Evolutionary conservation across 1,140 invertebrate genomes (phyloP).

Genomic region (Zaprionus capensis): DNA sequence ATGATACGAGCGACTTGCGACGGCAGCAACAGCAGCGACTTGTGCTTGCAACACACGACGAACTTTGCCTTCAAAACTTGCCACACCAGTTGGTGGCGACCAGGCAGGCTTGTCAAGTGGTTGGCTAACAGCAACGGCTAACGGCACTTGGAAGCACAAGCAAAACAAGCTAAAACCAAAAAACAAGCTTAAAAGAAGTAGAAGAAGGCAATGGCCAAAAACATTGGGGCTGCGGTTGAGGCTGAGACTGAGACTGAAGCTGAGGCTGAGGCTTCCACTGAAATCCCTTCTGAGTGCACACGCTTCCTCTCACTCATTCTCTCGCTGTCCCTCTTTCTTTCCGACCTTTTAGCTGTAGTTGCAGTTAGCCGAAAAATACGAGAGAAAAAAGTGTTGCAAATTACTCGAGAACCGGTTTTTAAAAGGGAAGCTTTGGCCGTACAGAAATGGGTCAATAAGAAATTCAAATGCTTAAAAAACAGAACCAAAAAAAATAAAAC

Average conservation of each 20-base stretch:
- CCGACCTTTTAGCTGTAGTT: conserved; percentile 21
- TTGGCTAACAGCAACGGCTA: conserved; percentile 33
- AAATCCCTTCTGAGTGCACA: conserved; percentile 5
- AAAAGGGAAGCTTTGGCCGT: conserved; percentile 33
- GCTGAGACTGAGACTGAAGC: conserved; percentile 2
- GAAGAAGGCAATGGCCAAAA: conserved; percentile 16
- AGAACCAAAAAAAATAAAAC: conserved; percentile 18
- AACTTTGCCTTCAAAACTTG: conserved; percentile 38
- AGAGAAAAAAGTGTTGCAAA: conserved; percentile 58
- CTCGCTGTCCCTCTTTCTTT: conserved; percentile 2
- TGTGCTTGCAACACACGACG: conserved; percentile 5
- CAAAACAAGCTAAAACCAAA: conserved; percentile 1
- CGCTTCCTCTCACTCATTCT: conserved; percentile 6
- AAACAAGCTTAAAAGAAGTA: background rate
- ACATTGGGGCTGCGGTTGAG: conserved; percentile 14
- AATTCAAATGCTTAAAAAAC: conserved; percentile 62
- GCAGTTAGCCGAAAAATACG: conserved; percentile 50
- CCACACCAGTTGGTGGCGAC: conserved; percentile 31
- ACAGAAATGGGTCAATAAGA: conserved; percentile 73
- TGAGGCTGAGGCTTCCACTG: conserved; percentile 2
- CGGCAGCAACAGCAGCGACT: too few species aligned
- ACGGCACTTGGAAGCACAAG: conserved; percentile 27
- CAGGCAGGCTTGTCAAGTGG: conserved; percentile 27
- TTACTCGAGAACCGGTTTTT: conserved; percentile 56
- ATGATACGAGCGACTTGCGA: conserved; percentile 9